Evolutionary conservation across 2,797 vertebrate genomes (phyloP), one percentile per base, ranked within the genome.

Genomic region (Cyprinella venusta): DNA sequence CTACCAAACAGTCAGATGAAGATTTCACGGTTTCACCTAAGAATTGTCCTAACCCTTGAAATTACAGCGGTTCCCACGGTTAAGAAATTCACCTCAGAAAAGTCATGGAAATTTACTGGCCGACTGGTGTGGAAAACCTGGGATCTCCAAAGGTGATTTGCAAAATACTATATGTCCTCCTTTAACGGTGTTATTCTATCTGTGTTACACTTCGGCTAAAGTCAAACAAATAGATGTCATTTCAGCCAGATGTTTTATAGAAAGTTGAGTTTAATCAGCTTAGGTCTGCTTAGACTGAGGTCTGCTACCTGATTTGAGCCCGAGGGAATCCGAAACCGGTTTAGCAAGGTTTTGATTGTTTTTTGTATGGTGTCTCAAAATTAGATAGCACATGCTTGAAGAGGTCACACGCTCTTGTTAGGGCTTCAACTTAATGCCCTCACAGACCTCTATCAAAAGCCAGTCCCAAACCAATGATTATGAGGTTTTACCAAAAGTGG

Each of bases 401-500:
- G 54, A 56, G 21, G 21, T 26, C 10, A 70, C 45, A 71, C 26
- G 4, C 5, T 30, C 36, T 4, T 80, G 24, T 21, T 63, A 50
- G 10, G 18, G 61, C 18, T 78, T 78, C 7, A 68, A 12, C 21
- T 65, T 52, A 54, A 68, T 54, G 16, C 56, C 19, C 21, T 38
- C 61, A 24, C 42, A 61, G 54, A 52, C 42, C 21, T 38, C 33
- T 65, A 38, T 64, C 19, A 48, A 50, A 74, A 70, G 3, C 15
- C 50, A 68, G 8, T 30, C 38, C 38, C 19, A 80, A 81, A 19
- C 42, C 59, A 64, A n/a, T 15, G 15, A 6, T 64, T 64, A 74
- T 52, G 45, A 81, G 40, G 69, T 63, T 59, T 63, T 48, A 45
- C 26, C 26, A 63, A 64, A 81, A 21, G 54, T 81, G 13, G 10